Conservation (phyloP, 2,888 invertebrate species). For the Andrena fulva region DNA sequence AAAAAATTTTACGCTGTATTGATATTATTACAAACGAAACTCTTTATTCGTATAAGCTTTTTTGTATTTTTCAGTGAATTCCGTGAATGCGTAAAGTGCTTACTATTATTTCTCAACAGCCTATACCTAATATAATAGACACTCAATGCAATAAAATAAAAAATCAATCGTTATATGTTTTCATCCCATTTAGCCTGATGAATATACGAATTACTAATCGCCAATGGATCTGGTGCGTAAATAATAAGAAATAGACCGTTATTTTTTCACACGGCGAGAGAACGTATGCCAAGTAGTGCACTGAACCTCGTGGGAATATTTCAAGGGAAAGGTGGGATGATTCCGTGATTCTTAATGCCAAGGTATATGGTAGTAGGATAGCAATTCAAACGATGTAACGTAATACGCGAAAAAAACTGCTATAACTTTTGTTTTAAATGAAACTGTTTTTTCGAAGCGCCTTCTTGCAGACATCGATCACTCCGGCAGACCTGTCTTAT, state of each 20-base stretch:
- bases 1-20: too few relatives aligned
- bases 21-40: too few relatives aligned
- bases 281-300: constrained; percentile 47
- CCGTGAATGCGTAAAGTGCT: too few relatives aligned
- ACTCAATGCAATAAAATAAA: neutral
- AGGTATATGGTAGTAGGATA: constrained; percentile 45
- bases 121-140: too few relatives aligned
- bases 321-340: constrained; percentile 73
- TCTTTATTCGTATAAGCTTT: too few relatives aligned
- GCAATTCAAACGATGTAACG: neutral
- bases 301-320: constrained; percentile 62
- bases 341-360: constrained; percentile 67
- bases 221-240: neutral
- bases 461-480: too few relatives aligned
- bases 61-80: too few relatives aligned
- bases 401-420: neutral
- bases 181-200: neutral
- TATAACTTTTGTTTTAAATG: neutral
- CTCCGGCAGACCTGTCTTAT: too few relatives aligned
- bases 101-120: too few relatives aligned
- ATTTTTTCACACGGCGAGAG: constrained; percentile 39
- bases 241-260: constrained; percentile 3
- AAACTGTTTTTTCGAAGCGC: too few relatives aligned
- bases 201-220: neutral
- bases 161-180: neutral